Conservation (phyloP, 37 sponge, comb jelly and placozoan species). For the Corticium candelabrum region DNA sequence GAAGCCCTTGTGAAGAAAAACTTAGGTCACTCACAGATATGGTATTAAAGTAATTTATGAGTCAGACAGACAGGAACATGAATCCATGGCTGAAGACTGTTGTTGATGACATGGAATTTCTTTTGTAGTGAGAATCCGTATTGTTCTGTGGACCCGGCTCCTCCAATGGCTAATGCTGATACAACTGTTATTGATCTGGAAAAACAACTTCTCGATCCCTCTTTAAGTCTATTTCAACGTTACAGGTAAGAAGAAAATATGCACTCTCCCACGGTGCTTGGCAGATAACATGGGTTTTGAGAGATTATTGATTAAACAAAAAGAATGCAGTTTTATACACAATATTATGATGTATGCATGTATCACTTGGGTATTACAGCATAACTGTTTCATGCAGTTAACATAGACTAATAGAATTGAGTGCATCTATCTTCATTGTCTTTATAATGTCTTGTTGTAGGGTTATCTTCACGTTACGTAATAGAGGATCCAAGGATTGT, state of each 20-base stretch:
- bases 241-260: constrained; percentile 28
- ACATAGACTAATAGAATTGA: too few relatives aligned
- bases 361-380: too few relatives aligned
- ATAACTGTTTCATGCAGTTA: too few relatives aligned
- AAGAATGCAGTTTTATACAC: too few relatives aligned
- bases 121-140: constrained; percentile 40
- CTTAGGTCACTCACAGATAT: constrained; percentile 8
- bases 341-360: too few relatives aligned
- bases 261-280: too few relatives aligned
- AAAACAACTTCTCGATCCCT: constrained; percentile 27
- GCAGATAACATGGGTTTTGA: too few relatives aligned
- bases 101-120: too few relatives aligned
- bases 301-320: too few relatives aligned
- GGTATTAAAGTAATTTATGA: too few relatives aligned
- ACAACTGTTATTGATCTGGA: constrained; percentile 17
- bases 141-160: constrained; percentile 95
- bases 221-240: constrained; percentile 54
- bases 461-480: constrained; percentile 81
- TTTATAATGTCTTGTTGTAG: too few relatives aligned
- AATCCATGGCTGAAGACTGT: not conserved
- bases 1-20: not conserved
- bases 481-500: not conserved
- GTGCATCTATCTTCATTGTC: too few relatives aligned
- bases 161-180: constrained; percentile 44
- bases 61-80: not conserved